Conservation (phyloP, 2,797 vertebrate species). For the Anolis apletophallus region DNA sequence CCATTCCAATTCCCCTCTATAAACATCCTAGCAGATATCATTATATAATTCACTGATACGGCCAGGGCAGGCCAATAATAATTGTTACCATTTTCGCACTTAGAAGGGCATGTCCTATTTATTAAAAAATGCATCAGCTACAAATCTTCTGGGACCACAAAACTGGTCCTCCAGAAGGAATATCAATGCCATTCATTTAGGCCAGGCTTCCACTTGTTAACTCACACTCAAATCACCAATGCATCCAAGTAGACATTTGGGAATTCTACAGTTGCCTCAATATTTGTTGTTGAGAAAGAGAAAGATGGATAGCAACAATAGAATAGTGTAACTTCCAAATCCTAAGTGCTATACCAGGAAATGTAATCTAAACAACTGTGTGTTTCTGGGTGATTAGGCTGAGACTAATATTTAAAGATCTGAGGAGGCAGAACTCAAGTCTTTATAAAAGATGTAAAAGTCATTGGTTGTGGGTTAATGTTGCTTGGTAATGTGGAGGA, state of each 20-base stretch:
- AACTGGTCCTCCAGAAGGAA: no score
- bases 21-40: not conserved
- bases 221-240: not conserved
- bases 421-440: not conserved
- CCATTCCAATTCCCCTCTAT: not conserved
- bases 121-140: no score
- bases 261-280: not conserved
- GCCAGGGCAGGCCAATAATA: not conserved
- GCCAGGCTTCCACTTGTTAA: not conserved
- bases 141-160: no score
- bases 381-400: not conserved
- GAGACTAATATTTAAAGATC: not conserved
- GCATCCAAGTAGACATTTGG: not conserved
- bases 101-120: no score
- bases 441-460: not conserved
- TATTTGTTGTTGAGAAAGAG: not conserved
- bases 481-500: not conserved
- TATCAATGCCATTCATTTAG: not conserved
- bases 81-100: no score
- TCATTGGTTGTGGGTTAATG: no score
- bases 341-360: not conserved
- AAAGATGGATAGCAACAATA: not conserved
- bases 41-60: not conserved
- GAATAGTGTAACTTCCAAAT: not conserved
- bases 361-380: not conserved